These are phyloP conservation scores for Drosophila nikananu DNA, from an alignment of 1,140 invertebrate species.

Conservation along the genomic window DNA sequence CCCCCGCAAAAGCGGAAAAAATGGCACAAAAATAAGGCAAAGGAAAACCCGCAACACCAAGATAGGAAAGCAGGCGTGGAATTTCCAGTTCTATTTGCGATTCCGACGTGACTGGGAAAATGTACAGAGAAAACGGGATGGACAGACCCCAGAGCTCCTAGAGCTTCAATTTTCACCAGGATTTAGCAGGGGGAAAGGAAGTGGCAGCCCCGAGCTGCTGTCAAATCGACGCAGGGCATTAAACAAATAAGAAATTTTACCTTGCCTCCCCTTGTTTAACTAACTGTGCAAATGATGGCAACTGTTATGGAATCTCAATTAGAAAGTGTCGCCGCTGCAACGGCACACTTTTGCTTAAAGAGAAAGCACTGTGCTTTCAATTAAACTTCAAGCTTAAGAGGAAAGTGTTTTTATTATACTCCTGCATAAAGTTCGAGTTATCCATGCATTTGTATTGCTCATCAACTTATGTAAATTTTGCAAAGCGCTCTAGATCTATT, in stretches of 20 bases:
- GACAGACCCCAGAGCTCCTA: neutral
- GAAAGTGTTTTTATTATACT: conserved; percentile 5
- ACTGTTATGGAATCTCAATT: conserved; percentile 72
- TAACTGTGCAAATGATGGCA: conserved; percentile 74
- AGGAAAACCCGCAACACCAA: conserved; percentile 11
- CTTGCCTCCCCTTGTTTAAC: conserved; percentile 59
- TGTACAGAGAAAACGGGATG: conserved; percentile 10
- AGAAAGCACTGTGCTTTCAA: conserved; percentile 22
- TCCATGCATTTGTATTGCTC: conserved; percentile 12
- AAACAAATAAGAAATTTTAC: conserved; percentile 68
- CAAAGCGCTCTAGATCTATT: conserved; percentile 12
- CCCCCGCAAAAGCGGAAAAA: neutral
- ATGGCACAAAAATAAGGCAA: neutral
- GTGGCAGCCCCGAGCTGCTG: conserved; percentile 13
- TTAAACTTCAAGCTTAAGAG: conserved; percentile 30
- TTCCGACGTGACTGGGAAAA: conserved; percentile 65
- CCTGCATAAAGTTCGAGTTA: neutral
- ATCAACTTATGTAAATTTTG: conserved; percentile 39
- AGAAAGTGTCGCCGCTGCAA: conserved; percentile 53
- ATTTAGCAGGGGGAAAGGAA: neutral
- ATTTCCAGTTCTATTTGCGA: conserved; percentile 70
- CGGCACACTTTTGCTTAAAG: conserved; percentile 5
- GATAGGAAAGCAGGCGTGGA: conserved; percentile 40
- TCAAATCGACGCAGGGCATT: conserved; percentile 62
- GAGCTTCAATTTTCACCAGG: conserved; percentile 12